Conservation (phyloP, 2,888 invertebrate species). For the Nesidiocoris tenuis region DNA sequence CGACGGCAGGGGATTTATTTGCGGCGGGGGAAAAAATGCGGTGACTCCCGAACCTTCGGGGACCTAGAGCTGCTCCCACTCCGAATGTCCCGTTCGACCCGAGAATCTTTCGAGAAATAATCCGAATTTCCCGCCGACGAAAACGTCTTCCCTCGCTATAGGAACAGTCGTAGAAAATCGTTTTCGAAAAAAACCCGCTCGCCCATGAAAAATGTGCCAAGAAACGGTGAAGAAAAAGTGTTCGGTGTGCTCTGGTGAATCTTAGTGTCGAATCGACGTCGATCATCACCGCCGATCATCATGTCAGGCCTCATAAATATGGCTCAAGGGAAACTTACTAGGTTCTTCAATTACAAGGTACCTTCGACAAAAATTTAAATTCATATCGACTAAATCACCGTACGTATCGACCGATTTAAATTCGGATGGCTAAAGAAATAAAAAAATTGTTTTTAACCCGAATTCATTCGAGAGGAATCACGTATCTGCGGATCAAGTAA, state of each 20-base stretch:
- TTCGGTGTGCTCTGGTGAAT: background rate
- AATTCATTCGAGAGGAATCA: background rate
- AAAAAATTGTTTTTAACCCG: background rate
- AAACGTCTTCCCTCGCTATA: no score
- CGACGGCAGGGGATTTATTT: no score
- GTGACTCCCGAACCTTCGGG: no score
- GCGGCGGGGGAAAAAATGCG: no score
- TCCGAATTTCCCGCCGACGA: no score
- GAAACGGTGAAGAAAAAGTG: conserved; percentile 36
- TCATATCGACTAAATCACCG: background rate
- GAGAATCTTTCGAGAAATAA: no score
- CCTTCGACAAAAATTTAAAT: background rate
- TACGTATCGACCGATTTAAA: background rate
- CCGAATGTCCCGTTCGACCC: no score
- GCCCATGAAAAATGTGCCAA: background rate
- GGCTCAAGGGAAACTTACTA: conserved; percentile 48
- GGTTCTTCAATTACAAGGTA: conserved; percentile 49
- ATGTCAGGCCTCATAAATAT: conserved; percentile 49
- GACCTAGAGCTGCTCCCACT: no score
- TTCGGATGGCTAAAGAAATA: no score
- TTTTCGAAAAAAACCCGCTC: no score
- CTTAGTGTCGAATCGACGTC: conserved; percentile 13
- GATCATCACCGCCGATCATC: conserved; percentile 1
- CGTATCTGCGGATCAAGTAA: background rate
- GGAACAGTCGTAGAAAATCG: no score